These are phyloP conservation scores for Sebastes hopkinsi DNA, from an alignment of 2,797 vertebrate species.

Conservation along the genomic window DNA sequence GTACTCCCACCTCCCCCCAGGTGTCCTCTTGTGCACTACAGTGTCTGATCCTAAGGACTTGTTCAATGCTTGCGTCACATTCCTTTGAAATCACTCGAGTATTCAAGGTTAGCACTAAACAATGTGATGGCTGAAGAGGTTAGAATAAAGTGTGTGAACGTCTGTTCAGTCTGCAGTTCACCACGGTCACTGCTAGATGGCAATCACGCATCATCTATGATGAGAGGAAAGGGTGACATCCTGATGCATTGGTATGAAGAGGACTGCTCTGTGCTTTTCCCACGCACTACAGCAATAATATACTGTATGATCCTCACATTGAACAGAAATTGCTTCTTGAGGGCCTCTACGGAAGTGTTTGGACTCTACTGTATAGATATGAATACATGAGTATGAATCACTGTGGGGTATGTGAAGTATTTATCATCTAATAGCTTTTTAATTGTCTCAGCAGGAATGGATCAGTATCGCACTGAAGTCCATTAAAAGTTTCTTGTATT, in stretches of 20 bases:
- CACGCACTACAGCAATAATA: neutral
- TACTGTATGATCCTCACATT: neutral
- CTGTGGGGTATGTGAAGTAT: neutral
- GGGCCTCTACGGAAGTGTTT: neutral
- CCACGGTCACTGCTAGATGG: slow-evolving; percentile 45
- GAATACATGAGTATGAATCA: neutral
- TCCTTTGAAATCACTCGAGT: neutral
- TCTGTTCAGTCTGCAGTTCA: slow-evolving; percentile 32
- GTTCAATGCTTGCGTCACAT: neutral
- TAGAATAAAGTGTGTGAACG: neutral
- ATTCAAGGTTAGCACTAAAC: neutral
- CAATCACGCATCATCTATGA: slow-evolving; percentile 9
- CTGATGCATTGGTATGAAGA: neutral
- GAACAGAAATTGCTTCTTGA: slow-evolving; percentile 4
- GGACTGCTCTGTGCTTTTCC: neutral
- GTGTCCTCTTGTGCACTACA: neutral
- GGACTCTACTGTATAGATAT: neutral
- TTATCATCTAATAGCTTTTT: slow-evolving; percentile 24
- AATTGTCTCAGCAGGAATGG: slow-evolving; percentile 2
- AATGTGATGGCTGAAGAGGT: neutral
- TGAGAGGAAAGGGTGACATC: neutral
- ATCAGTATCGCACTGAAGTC: neutral
- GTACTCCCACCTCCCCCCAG: neutral
- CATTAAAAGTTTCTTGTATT: neutral
- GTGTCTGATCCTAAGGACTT: slow-evolving; percentile 3